Evolutionary conservation across 2,113 vertebrate species (phyloP).

Genomic region (Gallinago undulata): DNA sequence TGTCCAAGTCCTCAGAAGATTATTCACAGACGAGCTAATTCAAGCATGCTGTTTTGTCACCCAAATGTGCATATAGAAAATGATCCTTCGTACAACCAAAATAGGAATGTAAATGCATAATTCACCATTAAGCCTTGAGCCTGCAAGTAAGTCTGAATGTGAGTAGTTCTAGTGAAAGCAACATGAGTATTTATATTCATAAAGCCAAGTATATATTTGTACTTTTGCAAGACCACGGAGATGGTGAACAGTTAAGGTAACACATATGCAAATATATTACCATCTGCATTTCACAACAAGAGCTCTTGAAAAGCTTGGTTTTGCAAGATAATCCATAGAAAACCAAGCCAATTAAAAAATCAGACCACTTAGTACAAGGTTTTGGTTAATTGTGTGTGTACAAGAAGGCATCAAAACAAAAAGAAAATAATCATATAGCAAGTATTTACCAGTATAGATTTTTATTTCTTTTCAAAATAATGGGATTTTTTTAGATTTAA

Average conservation of each 20-base stretch:
- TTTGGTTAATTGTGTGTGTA: neutral
- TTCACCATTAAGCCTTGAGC: neutral
- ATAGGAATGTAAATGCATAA: neutral
- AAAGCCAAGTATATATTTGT: neutral
- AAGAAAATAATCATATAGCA: conserved; percentile 21
- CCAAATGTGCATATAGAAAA: neutral
- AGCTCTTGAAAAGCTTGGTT: neutral
- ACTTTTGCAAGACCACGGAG: neutral
- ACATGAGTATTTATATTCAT: neutral
- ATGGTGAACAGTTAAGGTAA: neutral
- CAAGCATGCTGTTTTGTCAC: neutral
- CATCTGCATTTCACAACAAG: neutral
- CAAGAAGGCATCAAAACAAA: neutral
- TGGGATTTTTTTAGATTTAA: conserved; percentile 56
- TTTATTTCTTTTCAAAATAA: conserved; percentile 79
- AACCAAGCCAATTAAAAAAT: neutral
- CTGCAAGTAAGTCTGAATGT: neutral
- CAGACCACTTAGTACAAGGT: neutral
- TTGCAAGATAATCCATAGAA: neutral
- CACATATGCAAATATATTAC: neutral
- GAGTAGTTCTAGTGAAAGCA: neutral
- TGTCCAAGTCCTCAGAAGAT: neutral
- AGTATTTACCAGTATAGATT: conserved; percentile 68
- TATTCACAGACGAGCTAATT: neutral
- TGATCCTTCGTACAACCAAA: neutral